Evolutionary conservation across 2,888 invertebrate genomes (phyloP).

Genomic region (Allygus modestus): DNA sequence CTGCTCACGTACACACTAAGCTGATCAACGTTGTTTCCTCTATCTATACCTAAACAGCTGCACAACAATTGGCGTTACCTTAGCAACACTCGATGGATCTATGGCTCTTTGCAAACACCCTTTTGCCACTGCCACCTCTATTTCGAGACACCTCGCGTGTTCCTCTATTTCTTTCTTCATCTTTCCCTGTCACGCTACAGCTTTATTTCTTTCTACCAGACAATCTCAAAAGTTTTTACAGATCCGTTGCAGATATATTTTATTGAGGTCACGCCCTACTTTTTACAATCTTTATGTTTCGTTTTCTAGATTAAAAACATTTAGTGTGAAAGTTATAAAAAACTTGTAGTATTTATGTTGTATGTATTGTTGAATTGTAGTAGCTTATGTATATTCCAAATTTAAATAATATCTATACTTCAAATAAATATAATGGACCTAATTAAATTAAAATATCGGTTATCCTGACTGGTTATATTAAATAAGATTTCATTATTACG

Average conservation of each 20-base stretch:
- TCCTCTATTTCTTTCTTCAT: slow-evolving; percentile 18
- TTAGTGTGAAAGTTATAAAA: no score
- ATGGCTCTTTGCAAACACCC: slow-evolving; percentile 22
- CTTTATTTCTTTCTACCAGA: not conserved
- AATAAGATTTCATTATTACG: no score
- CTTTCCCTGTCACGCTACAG: slow-evolving; percentile 12
- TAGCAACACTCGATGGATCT: not conserved
- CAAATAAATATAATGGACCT: no score
- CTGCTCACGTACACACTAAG: not conserved
- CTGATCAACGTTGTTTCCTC: not conserved
- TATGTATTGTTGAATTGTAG: no score
- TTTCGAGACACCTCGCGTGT: slow-evolving; percentile 33
- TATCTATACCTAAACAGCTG: not conserved
- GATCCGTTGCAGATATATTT: slow-evolving; percentile 4
- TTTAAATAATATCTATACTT: no score
- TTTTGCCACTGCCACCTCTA: slow-evolving; percentile 40
- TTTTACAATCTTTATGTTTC: not conserved
- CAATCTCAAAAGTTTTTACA: slow-evolving; percentile 9
- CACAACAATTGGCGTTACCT: slow-evolving; percentile 10
- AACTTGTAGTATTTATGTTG: no score
- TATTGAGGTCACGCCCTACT: not conserved
- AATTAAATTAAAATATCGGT: no score
- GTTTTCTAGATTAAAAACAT: no score
- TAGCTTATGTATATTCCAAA: no score
- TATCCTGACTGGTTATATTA: no score